Evolutionary conservation across 92 coral and sea anemone genomes (phyloP), one percentile per base, ranked within the genome.

Genomic region (Siderastrea radians): DNA sequence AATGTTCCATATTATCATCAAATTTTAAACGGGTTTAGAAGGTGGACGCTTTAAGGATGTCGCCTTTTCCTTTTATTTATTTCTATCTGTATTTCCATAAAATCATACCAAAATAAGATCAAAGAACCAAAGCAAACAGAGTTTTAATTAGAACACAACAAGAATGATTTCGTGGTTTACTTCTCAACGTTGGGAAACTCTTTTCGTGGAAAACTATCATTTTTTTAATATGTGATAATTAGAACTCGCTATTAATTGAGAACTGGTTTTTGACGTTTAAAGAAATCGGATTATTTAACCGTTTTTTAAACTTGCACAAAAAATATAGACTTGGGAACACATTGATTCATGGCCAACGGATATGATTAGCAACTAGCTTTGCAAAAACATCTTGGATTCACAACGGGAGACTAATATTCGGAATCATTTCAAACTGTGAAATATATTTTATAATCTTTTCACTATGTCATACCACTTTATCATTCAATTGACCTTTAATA

Each of bases 401-500:
- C 72, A 3, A 48, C 49, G 57, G 83, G 83, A 78, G 68, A 38
- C 17, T 63, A 49, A 64, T 49, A 10, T 65, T 64, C 13, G 0
- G 8, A 10, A 26, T 49, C 48, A 79, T 79, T 51, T 66, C 17
- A 52, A 79, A 52, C 63, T 50, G 60, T 63, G 48, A 77, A 59
- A 16, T 9, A 26, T 43, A 78, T 12, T 10, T 1, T 47, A 48
- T 60, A 16, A 15, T 19, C 1, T 49, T 10, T 6, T 19, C 14
- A 38, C 13, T 49, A 79, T 79, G 50, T 79, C 74, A 64, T 49
- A 13, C 5, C 43, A 11, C 47, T n/a, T 79, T 7, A 13, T 64
- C 74, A 62, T 60, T 47, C 52, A 11, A 48, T 79, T 50, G 57
- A 1, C 62, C n/a, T 73, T 1, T 5, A 12, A 38, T 17, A 4